Conservation (phyloP, 2,113 vertebrate genomes). For the Mixornis gularis region DNA sequence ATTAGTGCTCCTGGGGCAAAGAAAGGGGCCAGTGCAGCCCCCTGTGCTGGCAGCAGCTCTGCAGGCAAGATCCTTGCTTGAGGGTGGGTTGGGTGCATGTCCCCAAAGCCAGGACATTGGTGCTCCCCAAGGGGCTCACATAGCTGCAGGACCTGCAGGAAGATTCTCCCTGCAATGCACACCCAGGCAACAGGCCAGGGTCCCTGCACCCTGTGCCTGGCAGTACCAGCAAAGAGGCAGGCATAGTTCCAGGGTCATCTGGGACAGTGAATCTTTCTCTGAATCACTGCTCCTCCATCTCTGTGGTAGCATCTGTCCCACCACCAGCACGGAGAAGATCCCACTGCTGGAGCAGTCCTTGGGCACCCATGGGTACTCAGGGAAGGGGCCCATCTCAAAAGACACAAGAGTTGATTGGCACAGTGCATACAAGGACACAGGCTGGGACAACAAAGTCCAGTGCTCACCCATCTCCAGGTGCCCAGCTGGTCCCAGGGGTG, state of each 20-base stretch:
- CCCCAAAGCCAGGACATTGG: background rate
- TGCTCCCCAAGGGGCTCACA: background rate
- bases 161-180: background rate
- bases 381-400: background rate
- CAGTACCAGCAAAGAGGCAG: accelerated
- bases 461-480: accelerated
- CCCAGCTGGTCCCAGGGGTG: background rate
- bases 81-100: accelerated
- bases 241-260: accelerated
- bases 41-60: background rate
- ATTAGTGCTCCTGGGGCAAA: background rate
- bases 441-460: background rate
- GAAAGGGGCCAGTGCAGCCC: background rate
- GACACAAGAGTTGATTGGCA: background rate
- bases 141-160: accelerated
- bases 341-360: background rate
- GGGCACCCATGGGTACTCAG: accelerated
- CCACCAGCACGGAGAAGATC: background rate
- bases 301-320: background rate
- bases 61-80: background rate
- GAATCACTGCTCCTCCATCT: background rate
- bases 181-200: accelerated
- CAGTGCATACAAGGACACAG: accelerated
- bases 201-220: background rate
- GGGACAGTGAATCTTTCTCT: background rate